Base-by-base conservation (phyloP, 2,113 vertebrate species). In the Aegithalos caudatus region DNA sequence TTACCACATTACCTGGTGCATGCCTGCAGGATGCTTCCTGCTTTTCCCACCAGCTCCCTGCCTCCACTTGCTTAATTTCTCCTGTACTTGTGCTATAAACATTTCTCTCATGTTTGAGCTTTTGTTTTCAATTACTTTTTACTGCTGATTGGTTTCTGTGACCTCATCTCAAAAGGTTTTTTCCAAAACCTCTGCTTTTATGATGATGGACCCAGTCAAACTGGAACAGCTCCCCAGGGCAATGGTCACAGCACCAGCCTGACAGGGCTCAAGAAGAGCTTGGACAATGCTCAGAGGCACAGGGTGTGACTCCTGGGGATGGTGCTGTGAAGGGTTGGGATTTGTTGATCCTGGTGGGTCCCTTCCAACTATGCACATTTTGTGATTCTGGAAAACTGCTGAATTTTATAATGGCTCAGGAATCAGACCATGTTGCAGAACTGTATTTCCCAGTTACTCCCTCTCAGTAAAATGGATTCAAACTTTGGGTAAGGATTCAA, bases 111-210 rank as follows among this genome's bases (percentile, higher is more conserved):
- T 15, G n/a, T 45, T n/a, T 65, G 53, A 78, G n/a, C 8, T 83
- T 80, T 56, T 58, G 23, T 44, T 90, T 86, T 81, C 47, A 21
- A 45, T 81, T 54, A 42, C 11, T 47, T 82, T 90, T 57, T 54
- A n/a, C 7, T 87, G 31, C 40, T 42, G 21, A 54, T 47, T 70
- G 7, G 1, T 44, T 92, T 76, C 44, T 73, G 17, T 81, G 73
- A 71, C 35, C 42, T 74, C 40, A 61, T 20, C 40, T 81, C 37
- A 81, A 33, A 11, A 70, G 54, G 24, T 1, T 35, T 37, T 79
- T 74, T 74, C 73, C 35, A 45, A 88, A 81, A 81, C 6, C 24
- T 85, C 70, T 79, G 28, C 38, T 81, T 94, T 72, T 50, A 79
- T 57, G 56, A 37, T 25, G 38, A 80, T 25, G 38, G 23, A 58